phyloP scores from a whole-genome alignment of 2,113 vertebrate genomes.

The Isurus oxyrinchus region DNA sequence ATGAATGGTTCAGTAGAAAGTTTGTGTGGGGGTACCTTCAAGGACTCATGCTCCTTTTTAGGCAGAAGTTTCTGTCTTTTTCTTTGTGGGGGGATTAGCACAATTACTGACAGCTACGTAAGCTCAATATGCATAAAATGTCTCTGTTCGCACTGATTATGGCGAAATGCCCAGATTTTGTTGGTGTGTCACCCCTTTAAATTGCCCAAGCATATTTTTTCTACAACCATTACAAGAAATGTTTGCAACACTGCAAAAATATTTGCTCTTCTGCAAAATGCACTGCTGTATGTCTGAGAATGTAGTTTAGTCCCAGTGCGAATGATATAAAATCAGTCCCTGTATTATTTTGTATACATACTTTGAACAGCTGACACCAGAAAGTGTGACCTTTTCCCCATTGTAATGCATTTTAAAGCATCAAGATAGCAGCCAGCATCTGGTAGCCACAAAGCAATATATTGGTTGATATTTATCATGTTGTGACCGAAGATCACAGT shows the following conservation, averaged over 20 bases:
- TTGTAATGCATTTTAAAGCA: slow-evolving; percentile 38
- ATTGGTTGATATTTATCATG: slow-evolving; percentile 38
- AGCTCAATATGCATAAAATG: slow-evolving; percentile 2
- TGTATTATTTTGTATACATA: slow-evolving; percentile 37
- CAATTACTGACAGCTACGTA: background rate
- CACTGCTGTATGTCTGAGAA: background rate
- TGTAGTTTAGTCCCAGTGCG: slow-evolving; percentile 29
- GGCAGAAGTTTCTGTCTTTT: background rate
- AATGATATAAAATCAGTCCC: slow-evolving; percentile 26
- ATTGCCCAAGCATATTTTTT: background rate
- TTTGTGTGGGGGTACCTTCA: background rate
- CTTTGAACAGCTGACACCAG: slow-evolving; percentile 35
- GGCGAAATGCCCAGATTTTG: background rate
- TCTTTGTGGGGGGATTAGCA: background rate
- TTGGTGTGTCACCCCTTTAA: background rate
- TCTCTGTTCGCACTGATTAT: background rate
- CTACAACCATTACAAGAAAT: background rate
- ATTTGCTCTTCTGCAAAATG: slow-evolving; percentile 19
- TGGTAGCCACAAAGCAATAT: slow-evolving; percentile 37
- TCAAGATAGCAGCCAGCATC: slow-evolving; percentile 37
- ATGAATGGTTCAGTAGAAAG: background rate
- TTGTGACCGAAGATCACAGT: slow-evolving; percentile 35
- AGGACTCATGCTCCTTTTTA: background rate
- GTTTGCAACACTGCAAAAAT: slow-evolving; percentile 12
- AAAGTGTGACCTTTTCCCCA: slow-evolving; percentile 35